These are phyloP conservation scores for Prionailurus bengalensis DNA, from an alignment of 2,113 vertebrate species.

Conservation along the genomic window DNA sequence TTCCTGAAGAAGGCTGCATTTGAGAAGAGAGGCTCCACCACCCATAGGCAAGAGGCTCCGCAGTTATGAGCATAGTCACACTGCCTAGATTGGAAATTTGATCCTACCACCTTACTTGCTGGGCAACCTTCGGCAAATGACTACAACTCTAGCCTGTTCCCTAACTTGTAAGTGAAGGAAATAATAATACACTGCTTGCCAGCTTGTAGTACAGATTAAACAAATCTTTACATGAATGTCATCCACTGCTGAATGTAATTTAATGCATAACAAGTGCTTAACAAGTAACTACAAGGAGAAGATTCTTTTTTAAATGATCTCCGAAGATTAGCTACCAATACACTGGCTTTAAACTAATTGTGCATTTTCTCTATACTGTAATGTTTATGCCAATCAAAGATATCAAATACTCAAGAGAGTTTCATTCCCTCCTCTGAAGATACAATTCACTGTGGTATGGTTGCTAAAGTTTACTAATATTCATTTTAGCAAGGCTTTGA, in stretches of 20 bases:
- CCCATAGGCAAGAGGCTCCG: neutral
- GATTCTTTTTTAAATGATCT: neutral
- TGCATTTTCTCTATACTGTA: neutral
- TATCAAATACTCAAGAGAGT: neutral
- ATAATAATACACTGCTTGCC: neutral
- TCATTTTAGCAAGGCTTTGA: neutral
- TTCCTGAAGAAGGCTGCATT: neutral
- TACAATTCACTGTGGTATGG: neutral
- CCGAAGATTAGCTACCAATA: neutral
- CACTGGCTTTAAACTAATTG: neutral
- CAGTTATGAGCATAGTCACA: neutral
- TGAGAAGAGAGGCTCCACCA: neutral
- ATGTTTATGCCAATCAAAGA: neutral
- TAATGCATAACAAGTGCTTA: neutral
- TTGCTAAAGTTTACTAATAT: slow-evolving; percentile 22
- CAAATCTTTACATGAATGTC: neutral
- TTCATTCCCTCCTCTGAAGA: neutral
- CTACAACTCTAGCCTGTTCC: neutral
- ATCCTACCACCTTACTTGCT: neutral
- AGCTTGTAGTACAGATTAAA: neutral
- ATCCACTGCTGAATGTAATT: neutral
- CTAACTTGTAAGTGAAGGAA: neutral
- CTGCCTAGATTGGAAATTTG: neutral
- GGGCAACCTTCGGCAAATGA: neutral
- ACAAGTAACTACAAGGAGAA: neutral